Evolutionary conservation across 2,888 invertebrate species (phyloP), one percentile per base, ranked within the genome.

Genomic region (Ochropleura plecta): DNA sequence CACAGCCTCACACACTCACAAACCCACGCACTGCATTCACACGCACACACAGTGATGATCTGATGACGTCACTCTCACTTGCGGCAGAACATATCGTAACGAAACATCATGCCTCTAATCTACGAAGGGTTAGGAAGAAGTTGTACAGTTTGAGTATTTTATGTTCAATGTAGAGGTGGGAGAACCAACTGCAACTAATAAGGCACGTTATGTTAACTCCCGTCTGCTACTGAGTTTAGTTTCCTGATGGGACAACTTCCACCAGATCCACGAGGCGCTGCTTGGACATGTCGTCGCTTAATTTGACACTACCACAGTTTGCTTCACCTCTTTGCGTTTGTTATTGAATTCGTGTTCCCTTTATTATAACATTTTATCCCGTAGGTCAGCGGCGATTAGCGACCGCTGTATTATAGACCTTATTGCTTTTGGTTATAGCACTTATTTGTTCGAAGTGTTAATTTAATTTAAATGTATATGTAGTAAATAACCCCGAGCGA

Each of bases 401-500:
- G 42, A 12, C 14, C 3, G 5, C 18, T 48, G n/a, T 12, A 82
- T 14, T 73, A 3, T 73, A 48, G 20, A 73, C 69, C 49, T 63
- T 81, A 73, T 16, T 8, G 10, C 49, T 9, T 57, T 14, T 12
- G 14, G 3, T 59, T 82, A 82, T 14, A 40, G 16, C 4, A 42
- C 53, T 57, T 48, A 66, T 12, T 48, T 55, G 30, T 14, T 49
- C 40, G 53, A 49, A n/a, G 3, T 18, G 40, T 10, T 30, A 5
- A 10, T 69, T 75, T 77, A 70, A 83, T 83, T 73, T 76, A 71
- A 44, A 82, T 79, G 73, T 64, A 77, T 3, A 30, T 30, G 1
- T 30, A 30, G 30, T 30, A 30, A 77, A 79, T 77, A 75, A 62
- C n/a, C 6, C 49, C 18, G 6, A 66, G 66, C 62, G 62, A 75